Evolutionary conservation across 2,113 vertebrate genomes (phyloP).

Genomic region (Prunella himalayana): DNA sequence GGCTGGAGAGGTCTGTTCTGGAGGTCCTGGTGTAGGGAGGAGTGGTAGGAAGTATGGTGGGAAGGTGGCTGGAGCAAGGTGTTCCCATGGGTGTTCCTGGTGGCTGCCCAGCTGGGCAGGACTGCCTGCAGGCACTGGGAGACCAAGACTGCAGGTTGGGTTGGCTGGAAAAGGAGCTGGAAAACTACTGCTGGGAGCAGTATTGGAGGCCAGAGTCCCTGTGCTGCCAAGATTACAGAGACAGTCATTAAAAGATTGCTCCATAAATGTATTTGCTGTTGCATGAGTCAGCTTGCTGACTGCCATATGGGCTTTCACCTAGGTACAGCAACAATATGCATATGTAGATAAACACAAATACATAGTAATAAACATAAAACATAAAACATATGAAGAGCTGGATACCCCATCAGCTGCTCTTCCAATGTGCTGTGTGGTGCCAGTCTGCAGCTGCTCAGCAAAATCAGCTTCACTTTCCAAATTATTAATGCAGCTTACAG

Average conservation of each 20-base stretch:
- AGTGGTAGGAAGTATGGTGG: neutral
- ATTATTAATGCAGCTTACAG: neutral
- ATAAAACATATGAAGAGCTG: neutral
- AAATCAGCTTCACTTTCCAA: neutral
- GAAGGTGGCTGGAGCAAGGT: neutral
- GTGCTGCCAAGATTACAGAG: neutral
- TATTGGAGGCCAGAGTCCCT: neutral
- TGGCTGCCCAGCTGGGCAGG: neutral
- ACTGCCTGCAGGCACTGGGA: neutral
- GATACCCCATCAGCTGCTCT: neutral
- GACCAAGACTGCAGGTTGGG: neutral
- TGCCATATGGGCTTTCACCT: neutral
- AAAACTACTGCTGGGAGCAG: neutral
- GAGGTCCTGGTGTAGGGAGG: neutral
- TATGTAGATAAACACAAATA: neutral
- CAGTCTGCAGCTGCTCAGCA: neutral
- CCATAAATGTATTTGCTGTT: neutral
- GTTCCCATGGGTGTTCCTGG: neutral
- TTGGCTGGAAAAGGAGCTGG: neutral
- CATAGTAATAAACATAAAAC: neutral
- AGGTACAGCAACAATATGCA: neutral
- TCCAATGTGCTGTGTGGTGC: accelerated
- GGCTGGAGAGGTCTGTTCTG: neutral
- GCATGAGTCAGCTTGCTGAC: conserved; percentile 10
- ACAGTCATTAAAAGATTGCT: neutral